Percentiles rank a stretch among this genome's conserved stretches.
These are phyloP conservation scores for Calameuta filiformis DNA, from an alignment of 2,888 invertebrate species.

Conservation along the genomic window DNA sequence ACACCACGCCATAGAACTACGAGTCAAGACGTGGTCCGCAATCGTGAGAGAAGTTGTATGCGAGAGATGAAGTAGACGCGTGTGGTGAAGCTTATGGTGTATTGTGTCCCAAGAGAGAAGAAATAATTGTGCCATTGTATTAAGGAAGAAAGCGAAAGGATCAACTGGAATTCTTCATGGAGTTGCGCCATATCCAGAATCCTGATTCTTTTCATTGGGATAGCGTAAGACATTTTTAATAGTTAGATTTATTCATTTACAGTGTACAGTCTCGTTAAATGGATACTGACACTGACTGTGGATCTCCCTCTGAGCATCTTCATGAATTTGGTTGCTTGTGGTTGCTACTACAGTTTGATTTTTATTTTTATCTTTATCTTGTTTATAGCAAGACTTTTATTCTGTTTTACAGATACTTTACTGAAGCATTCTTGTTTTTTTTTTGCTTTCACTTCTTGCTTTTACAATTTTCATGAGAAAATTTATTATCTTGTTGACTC, in stretches of 20 bases:
- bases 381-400: background rate
- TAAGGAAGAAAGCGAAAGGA: background rate
- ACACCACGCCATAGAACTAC: conserved; percentile 29
- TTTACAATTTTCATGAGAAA: background rate
- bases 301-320: background rate
- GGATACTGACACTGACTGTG: background rate
- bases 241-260: background rate
- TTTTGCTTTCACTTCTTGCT: background rate
- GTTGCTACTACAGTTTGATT: background rate
- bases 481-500: background rate
- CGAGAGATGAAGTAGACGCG: conserved; percentile 3
- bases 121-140: conserved; percentile 2
- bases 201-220: background rate
- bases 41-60: conserved; percentile 2
- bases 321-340: background rate
- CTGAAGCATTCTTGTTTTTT: background rate
- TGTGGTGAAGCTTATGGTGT: conserved; percentile 6
- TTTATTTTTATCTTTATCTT: background rate
- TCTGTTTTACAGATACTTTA: background rate
- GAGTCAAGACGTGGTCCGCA: conserved; percentile 21
- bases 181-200: background rate
- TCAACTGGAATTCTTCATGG: background rate
- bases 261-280: background rate
- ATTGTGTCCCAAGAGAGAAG: background rate
- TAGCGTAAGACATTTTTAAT: background rate